These are phyloP conservation scores for Chiropotes sagulatus DNA, from an alignment of 2,797 vertebrate genomes.

Conservation along the genomic window DNA sequence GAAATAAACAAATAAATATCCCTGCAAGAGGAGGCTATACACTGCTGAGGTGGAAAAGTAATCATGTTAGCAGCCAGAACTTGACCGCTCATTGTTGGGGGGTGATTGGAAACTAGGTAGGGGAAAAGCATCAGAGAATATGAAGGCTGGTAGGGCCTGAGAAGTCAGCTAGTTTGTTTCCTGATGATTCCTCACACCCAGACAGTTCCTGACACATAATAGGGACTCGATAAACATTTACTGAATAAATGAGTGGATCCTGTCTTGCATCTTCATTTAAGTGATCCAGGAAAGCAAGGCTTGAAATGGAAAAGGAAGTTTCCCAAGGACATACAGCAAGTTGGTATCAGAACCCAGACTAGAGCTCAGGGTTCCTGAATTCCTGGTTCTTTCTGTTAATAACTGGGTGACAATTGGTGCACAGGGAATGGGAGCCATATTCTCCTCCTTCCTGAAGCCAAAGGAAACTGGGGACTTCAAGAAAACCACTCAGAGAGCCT, in stretches of 20 bases:
- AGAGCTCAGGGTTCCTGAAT: slow-evolving; percentile 14
- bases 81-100: background rate
- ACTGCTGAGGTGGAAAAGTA: background rate
- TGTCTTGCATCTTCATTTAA: background rate
- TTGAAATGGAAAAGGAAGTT: background rate
- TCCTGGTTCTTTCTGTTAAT: background rate
- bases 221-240: background rate
- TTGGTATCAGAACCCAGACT: background rate
- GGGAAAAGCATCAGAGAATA: background rate
- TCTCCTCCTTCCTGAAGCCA: background rate
- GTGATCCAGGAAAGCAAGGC: background rate
- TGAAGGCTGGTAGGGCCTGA: background rate
- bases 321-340: background rate
- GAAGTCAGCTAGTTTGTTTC: background rate
- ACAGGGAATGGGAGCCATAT: rapidly evolving
- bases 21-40: background rate
- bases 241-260: background rate
- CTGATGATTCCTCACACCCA: background rate
- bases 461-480: background rate
- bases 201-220: background rate
- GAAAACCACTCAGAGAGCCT: background rate
- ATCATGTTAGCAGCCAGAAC: background rate
- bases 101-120: background rate
- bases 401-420: background rate
- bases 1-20: background rate